Percentiles rank a stretch among this genome's conserved stretches.
These are phyloP conservation scores for Drosophila subsilvestris DNA, from an alignment of 2,888 invertebrate genomes.

Conservation along the genomic window DNA sequence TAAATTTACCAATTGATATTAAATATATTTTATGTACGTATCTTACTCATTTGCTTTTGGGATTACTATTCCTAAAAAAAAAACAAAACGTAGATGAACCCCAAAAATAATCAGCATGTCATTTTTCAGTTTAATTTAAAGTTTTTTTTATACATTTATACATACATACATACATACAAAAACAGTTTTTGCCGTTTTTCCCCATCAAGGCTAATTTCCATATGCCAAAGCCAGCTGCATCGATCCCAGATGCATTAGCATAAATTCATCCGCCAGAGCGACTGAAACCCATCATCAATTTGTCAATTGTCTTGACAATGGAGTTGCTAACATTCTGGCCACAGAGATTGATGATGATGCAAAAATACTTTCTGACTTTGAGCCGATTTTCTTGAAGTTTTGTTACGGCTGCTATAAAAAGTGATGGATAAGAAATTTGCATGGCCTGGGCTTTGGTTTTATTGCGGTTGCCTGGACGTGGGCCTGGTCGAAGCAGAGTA, in stretches of 20 bases:
- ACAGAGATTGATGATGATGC: constrained; percentile 44
- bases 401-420: constrained; percentile 43
- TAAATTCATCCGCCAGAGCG: constrained; percentile 13
- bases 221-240: neutral
- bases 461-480: constrained; percentile 38
- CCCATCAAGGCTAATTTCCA: neutral
- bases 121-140: too few relatives aligned
- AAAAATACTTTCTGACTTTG: constrained; percentile 37
- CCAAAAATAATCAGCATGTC: too few relatives aligned
- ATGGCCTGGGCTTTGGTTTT: constrained; percentile 35
- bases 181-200: neutral
- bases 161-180: too few relatives aligned
- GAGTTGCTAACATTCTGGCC: constrained; percentile 28
- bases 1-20: too few relatives aligned
- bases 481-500: constrained; percentile 11
- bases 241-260: constrained; percentile 31
- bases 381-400: constrained; percentile 25
- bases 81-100: too few relatives aligned
- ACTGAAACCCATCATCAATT: constrained; percentile 33
- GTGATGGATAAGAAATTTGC: constrained; percentile 32
- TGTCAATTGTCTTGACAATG: constrained; percentile 44
- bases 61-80: neutral
- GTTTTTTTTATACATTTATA: too few relatives aligned
- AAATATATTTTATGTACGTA: too few relatives aligned
- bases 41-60: too few relatives aligned